Evolutionary conservation across 1,140 invertebrate species (phyloP).

Genomic region (Arctopsyche grandis): DNA sequence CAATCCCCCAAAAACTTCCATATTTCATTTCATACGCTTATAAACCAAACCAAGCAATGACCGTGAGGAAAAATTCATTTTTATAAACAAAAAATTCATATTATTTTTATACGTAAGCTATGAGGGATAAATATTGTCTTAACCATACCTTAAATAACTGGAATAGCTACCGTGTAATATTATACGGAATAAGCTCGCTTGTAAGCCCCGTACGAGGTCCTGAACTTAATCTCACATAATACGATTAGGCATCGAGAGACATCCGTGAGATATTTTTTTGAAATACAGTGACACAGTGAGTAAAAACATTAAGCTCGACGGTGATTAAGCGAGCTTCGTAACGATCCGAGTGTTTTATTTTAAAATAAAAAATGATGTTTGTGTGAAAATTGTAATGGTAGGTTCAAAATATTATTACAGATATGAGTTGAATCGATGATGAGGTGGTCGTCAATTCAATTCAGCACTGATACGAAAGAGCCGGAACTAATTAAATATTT

Average conservation of each 20-base stretch:
- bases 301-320: slow-evolving; percentile 11
- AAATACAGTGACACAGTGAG: not conserved
- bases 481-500: too few relatives aligned
- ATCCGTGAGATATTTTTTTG: slow-evolving; percentile 42
- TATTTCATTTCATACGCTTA: too few relatives aligned
- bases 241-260: slow-evolving; percentile 33
- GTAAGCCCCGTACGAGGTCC: slow-evolving; percentile 24
- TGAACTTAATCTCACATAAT: slow-evolving; percentile 35
- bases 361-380: too few relatives aligned
- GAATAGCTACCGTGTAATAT: slow-evolving; percentile 35
- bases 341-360: not conserved
- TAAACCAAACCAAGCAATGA: too few relatives aligned
- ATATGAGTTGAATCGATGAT: not conserved
- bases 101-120: not conserved
- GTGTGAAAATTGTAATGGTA: not conserved
- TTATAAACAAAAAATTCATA: not conserved
- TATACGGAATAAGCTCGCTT: slow-evolving; percentile 23
- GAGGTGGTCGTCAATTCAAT: not conserved
- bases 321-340: not conserved
- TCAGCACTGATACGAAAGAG: too few relatives aligned
- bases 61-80: not conserved
- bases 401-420: too few relatives aligned
- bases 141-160: not conserved
- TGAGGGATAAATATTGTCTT: slow-evolving; percentile 4
- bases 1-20: too few relatives aligned